These are phyloP conservation scores for Aplodontia rufa DNA, from an alignment of 2,113 vertebrate genomes.

Conservation along the genomic window DNA sequence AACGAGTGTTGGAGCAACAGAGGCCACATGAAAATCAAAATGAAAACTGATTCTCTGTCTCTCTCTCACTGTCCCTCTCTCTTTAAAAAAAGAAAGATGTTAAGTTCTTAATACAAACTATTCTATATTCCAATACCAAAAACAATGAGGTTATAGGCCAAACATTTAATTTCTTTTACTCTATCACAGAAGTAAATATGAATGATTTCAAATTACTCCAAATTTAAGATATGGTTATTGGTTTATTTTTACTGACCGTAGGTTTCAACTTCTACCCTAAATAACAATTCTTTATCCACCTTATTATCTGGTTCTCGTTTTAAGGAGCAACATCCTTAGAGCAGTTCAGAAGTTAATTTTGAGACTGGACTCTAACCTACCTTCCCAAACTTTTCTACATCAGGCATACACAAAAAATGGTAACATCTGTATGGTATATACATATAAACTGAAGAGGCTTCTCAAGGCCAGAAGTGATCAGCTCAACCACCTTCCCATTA, in stretches of 20 bases:
- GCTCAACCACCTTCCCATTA: not conserved
- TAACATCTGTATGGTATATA: not conserved
- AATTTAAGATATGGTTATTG: not conserved
- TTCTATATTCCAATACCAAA: slow-evolving; percentile 1
- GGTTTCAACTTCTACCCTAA: slow-evolving; percentile 32
- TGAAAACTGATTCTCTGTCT: too few relatives aligned
- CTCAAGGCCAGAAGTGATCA: not conserved
- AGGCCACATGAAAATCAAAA: too few relatives aligned
- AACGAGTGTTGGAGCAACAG: too few relatives aligned
- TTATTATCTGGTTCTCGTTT: slow-evolving; percentile 2
- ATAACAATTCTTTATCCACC: not conserved
- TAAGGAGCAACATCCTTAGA: not conserved
- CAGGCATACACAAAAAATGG: not conserved
- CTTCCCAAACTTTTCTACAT: not conserved
- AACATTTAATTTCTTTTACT: slow-evolving; percentile 43
- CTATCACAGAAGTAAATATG: not conserved
- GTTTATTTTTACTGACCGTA: not conserved
- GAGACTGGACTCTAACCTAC: not conserved
- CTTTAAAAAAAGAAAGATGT: too few relatives aligned
- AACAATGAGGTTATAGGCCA: not conserved
- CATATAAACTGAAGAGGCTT: not conserved
- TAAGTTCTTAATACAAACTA: not conserved
- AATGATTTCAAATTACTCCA: not conserved
- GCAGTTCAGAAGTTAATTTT: not conserved
- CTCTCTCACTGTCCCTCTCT: too few relatives aligned